Evolutionary conservation across 2,113 vertebrate genomes (phyloP).

Genomic region (Pycnonotus jocosus): DNA sequence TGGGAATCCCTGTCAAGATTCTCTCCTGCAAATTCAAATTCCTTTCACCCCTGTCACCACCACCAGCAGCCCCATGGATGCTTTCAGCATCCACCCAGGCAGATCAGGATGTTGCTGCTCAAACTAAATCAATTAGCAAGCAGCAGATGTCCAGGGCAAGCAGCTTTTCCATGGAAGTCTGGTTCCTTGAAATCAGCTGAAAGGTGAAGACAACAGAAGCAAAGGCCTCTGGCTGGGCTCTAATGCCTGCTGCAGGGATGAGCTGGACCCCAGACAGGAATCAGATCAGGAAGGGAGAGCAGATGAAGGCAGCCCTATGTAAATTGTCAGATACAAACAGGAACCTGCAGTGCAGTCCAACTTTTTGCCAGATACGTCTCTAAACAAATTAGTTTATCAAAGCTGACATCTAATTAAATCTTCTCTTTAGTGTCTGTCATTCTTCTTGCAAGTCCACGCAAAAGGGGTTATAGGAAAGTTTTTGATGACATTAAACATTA

Average conservation of each 20-base stretch:
- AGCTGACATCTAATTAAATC: conserved; percentile 40
- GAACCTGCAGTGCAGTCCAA: background rate
- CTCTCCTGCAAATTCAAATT: background rate
- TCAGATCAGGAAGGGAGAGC: background rate
- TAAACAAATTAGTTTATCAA: conserved; percentile 32
- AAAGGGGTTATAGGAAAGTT: background rate
- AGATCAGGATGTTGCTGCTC: conserved; percentile 7
- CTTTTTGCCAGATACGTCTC: background rate
- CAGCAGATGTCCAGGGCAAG: background rate
- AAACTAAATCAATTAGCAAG: background rate
- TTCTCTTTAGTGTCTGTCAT: background rate
- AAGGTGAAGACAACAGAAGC: background rate
- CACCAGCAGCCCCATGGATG: background rate
- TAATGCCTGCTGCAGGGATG: background rate
- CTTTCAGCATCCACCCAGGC: background rate
- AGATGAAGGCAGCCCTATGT: background rate
- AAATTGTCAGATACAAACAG: background rate
- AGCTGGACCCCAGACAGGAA: background rate
- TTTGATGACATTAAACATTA: background rate
- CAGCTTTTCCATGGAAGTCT: background rate
- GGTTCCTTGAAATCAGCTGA: background rate
- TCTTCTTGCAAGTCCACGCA: background rate
- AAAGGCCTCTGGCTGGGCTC: background rate
- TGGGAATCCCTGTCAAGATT: background rate
- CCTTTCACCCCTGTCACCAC: background rate